Evolutionary conservation across 1,140 invertebrate species (phyloP).

Genomic region (Heliconius congener): DNA sequence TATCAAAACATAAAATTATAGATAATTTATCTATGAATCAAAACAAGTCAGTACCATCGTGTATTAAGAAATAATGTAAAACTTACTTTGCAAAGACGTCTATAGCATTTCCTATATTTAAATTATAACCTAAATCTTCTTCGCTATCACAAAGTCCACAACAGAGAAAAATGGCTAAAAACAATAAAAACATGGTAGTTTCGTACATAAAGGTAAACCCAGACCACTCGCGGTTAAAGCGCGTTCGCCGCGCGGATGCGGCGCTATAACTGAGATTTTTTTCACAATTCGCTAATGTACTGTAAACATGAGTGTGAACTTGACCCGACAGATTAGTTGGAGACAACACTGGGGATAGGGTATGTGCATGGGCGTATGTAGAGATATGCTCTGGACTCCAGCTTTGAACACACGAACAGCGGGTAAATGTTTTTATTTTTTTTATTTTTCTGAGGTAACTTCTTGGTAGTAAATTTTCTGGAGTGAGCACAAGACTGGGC

Average conservation of each 20-base stretch:
- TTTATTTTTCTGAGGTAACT: no score
- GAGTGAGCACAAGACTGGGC: no score
- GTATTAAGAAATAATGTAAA: background rate
- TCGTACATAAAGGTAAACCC: conserved; percentile 15
- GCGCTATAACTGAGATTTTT: conserved; percentile 62
- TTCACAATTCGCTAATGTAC: conserved; percentile 72
- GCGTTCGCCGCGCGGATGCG: conserved; percentile 46
- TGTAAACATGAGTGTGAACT: conserved; percentile 68
- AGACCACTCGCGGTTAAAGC: conserved; percentile 23
- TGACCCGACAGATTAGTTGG: conserved; percentile 71
- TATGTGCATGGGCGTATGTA: background rate
- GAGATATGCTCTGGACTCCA: no score
- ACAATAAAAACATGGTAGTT: conserved; percentile 46
- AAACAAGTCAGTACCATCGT: background rate
- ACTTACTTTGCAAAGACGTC: conserved; percentile 77
- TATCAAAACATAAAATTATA: background rate
- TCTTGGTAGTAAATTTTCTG: no score
- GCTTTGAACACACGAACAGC: no score
- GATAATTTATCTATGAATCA: conserved; percentile 24
- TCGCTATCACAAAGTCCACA: conserved; percentile 57
- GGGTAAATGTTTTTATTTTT: no score
- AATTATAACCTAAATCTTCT: conserved; percentile 66
- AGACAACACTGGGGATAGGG: conserved; percentile 1
- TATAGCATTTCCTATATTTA: conserved; percentile 71
- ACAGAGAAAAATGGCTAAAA: conserved; percentile 48